Evolutionary conservation across 2,113 vertebrate species (phyloP).

Genomic region (Hydropotes inermis): DNA sequence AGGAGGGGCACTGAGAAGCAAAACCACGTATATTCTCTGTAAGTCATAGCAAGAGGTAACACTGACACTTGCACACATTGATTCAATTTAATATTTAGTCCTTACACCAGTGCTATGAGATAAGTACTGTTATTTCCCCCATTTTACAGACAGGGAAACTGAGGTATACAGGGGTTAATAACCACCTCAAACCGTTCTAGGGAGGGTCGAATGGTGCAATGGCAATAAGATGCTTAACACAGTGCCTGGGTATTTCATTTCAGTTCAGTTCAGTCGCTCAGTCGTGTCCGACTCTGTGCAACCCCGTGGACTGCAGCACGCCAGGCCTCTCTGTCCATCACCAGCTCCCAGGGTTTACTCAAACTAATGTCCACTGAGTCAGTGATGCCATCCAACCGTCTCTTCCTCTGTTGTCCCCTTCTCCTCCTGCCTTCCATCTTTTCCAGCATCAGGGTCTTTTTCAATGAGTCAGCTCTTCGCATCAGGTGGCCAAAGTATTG

Average conservation of each 20-base stretch:
- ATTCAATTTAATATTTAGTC: not conserved
- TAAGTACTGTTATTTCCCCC: not conserved
- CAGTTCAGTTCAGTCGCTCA: not conserved
- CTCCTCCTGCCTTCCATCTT: not conserved
- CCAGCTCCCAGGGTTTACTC: not conserved
- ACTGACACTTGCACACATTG: not conserved
- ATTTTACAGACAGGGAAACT: not conserved
- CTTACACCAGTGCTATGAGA: not conserved
- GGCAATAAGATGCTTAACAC: no score
- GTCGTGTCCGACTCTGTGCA: rapidly evolving
- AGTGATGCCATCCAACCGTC: not conserved
- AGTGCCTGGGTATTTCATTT: not conserved
- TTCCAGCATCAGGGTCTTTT: not conserved
- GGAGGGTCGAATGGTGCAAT: not conserved
- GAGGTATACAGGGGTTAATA: not conserved
- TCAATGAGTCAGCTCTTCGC: not conserved
- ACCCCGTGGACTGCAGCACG: not conserved
- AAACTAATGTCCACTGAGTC: not conserved
- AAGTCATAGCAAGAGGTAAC: not conserved
- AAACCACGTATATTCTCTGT: not conserved
- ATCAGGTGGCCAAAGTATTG: not conserved
- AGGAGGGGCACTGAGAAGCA: not conserved
- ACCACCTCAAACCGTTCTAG: not conserved
- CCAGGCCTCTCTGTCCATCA: not conserved
- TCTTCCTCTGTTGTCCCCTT: not conserved